Evolutionary conservation across 1,140 invertebrate genomes (phyloP).

Genomic region (Andricus grossulariae): DNA sequence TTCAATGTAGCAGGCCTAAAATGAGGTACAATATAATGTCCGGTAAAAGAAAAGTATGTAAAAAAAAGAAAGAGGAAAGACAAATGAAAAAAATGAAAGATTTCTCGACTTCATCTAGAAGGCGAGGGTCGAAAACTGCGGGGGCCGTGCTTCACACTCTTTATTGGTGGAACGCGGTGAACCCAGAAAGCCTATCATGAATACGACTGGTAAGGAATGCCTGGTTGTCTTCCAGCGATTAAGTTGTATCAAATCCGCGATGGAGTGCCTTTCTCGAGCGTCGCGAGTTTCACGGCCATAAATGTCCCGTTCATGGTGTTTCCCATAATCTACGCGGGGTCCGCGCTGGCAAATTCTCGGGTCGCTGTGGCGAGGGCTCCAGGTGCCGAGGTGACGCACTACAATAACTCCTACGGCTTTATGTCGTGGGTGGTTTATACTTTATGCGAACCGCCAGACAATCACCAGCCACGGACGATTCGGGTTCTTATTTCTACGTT

Average conservation of each 20-base stretch:
- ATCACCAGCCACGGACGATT: slow-evolving; percentile 62
- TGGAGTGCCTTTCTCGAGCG: slow-evolving; percentile 57
- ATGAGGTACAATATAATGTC: background rate
- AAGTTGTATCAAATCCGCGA: slow-evolving; percentile 69
- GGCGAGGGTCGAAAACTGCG: slow-evolving; percentile 7
- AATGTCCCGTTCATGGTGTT: slow-evolving; percentile 60
- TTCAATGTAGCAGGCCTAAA: background rate
- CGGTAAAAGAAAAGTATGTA: background rate
- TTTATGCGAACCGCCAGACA: slow-evolving; percentile 66
- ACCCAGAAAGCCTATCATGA: background rate
- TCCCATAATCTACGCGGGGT: slow-evolving; percentile 63
- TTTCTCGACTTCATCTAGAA: background rate
- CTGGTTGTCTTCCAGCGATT: slow-evolving; percentile 54
- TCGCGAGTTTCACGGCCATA: slow-evolving; percentile 61
- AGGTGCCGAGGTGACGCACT: slow-evolving; percentile 68
- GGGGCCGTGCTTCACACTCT: slow-evolving; percentile 36
- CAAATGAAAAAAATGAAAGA: background rate
- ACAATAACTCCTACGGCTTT: slow-evolving; percentile 71
- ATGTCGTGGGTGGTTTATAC: slow-evolving; percentile 71
- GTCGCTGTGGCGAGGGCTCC: slow-evolving; percentile 54
- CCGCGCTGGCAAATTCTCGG: slow-evolving; percentile 61
- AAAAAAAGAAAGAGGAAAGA: too few relatives aligned
- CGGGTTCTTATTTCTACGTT: slow-evolving; percentile 63
- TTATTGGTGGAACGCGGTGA: slow-evolving; percentile 36
- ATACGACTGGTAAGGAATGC: slow-evolving; percentile 27